Evolutionary conservation across 2,797 vertebrate genomes (phyloP).

Genomic region (Diplodus puntazzo): DNA sequence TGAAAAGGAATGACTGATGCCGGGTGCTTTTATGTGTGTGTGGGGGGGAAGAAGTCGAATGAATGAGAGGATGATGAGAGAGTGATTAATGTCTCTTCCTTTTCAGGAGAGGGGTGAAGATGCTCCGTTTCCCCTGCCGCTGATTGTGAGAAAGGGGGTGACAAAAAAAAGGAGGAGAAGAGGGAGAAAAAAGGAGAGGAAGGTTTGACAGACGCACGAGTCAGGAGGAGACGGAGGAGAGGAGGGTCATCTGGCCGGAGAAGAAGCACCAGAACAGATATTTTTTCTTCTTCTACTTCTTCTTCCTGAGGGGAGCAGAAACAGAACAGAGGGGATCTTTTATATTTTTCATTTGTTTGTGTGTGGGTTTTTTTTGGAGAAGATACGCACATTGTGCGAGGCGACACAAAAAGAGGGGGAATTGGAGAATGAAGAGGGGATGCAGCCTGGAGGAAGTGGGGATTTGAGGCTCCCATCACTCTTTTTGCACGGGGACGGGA

Average conservation of each 20-base stretch:
- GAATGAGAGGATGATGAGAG: constrained; percentile 34
- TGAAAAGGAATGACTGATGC: constrained; percentile 26
- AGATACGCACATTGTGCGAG: constrained; percentile 12
- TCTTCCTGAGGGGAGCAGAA: not conserved
- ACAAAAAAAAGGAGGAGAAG: constrained; percentile 23
- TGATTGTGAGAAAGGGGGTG: constrained; percentile 43
- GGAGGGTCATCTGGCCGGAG: constrained; percentile 37
- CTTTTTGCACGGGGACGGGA: constrained; percentile 55
- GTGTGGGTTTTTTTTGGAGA: not conserved
- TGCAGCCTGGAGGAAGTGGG: constrained; percentile 64
- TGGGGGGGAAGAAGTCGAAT: constrained; percentile 39
- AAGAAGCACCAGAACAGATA: constrained; percentile 29
- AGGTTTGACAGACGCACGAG: constrained; percentile 56
- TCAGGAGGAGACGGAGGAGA: constrained; percentile 31
- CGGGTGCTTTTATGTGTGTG: constrained; percentile 12
- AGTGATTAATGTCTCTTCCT: constrained; percentile 47
- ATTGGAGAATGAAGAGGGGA: constrained; percentile 60
- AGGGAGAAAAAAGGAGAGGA: constrained; percentile 21
- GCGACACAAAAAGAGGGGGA: constrained; percentile 27
- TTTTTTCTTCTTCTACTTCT: not conserved
- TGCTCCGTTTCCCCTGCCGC: constrained; percentile 20
- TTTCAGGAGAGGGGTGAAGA: constrained; percentile 44
- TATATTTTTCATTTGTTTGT: too few relatives aligned
- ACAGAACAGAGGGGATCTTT: constrained; percentile 15
- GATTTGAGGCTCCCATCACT: constrained; percentile 68